phyloP scores from a whole-genome alignment of 2,888 invertebrate species.

The Caenorhabditis uteleia region DNA sequence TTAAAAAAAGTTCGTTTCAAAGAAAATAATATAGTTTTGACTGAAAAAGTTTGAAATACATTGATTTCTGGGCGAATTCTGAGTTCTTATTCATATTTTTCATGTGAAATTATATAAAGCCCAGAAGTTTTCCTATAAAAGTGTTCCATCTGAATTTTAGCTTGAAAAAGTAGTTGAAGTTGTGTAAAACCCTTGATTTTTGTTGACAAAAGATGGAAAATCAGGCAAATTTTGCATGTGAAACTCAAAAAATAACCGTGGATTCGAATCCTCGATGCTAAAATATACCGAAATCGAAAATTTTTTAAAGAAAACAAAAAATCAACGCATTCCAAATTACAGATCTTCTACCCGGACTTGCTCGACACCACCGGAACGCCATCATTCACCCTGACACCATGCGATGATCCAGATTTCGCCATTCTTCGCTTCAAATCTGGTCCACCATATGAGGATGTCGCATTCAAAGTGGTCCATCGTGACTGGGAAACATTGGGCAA shows the following conservation, averaged over 20 bases:
- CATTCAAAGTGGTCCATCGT: conserved; percentile 79
- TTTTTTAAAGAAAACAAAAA: background rate
- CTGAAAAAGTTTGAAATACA: too few relatives aligned
- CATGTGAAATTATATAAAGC: too few relatives aligned
- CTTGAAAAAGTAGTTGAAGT: too few relatives aligned
- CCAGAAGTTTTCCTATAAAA: background rate
- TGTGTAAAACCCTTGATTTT: too few relatives aligned
- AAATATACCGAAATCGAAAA: background rate
- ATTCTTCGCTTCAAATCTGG: conserved; percentile 90
- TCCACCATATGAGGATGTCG: conserved; percentile 87
- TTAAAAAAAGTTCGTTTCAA: too few relatives aligned
- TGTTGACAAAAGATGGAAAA: too few relatives aligned
- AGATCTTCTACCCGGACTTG: conserved; percentile 97
- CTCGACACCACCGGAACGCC: conserved; percentile 92
- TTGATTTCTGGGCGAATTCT: too few relatives aligned
- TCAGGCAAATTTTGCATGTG: background rate
- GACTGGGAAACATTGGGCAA: conserved; percentile 95
- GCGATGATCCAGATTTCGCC: conserved; percentile 88
- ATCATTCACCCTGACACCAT: conserved; percentile 81
- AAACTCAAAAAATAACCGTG: background rate
- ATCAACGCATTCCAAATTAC: conserved; percentile 29
- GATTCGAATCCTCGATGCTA: too few relatives aligned
- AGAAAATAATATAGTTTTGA: too few relatives aligned
- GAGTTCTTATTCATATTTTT: too few relatives aligned
- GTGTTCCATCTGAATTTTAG: background rate